Base-by-base conservation (phyloP, 1,140 invertebrate species). In the Saccostrea glomerata region DNA sequence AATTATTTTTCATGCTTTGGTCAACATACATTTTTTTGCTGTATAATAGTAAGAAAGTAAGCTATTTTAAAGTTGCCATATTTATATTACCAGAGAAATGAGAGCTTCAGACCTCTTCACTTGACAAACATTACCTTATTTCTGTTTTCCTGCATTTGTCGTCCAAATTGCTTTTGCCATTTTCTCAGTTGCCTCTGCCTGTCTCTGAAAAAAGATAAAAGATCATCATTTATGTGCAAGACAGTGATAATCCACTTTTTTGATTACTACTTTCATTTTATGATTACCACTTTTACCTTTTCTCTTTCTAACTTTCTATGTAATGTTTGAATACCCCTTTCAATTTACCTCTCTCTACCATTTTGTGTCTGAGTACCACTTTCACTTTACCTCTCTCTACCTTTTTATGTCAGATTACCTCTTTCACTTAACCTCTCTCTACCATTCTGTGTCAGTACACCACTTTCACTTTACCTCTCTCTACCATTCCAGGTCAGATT, bases 91-190 rank as follows among this genome's bases (percentile, higher is more conserved):
- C 5, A 47, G 6, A 47, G 5, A 9, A 47, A 47, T 9, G 9
- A 9, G 9, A 47, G 47, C 9, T 47, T 47, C 0, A 47, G 9
- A 47, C 6, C 5, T 47, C 5, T 47, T 47, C 5, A 47, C 2
- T 9, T 0, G 47, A 47, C 47, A 47, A 47, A 47, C 5, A 47
- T 47, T 47, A 47, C 93, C 91, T 94, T 94, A 88, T 97, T 96
- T 40, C 95, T 93, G 87, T 96, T 96, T 92, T 96, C 96, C 87
- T 96, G 96, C 92, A 97, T 96, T 70, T 97, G 96, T 90, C 97
- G 96, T 84, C 98, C 97, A 92, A 97, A 97, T 92, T 98, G 97
- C 85, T 96, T 96, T 87, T 98, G 98, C 97, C 98, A 99, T 90
- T 96, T 96, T 36, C 97, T 97, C 94, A 95, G 91, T 90, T 98